Evolutionary conservation across 2,888 invertebrate species (phyloP), one percentile per base, ranked within the genome.

Genomic region (Tipula lateralis): DNA sequence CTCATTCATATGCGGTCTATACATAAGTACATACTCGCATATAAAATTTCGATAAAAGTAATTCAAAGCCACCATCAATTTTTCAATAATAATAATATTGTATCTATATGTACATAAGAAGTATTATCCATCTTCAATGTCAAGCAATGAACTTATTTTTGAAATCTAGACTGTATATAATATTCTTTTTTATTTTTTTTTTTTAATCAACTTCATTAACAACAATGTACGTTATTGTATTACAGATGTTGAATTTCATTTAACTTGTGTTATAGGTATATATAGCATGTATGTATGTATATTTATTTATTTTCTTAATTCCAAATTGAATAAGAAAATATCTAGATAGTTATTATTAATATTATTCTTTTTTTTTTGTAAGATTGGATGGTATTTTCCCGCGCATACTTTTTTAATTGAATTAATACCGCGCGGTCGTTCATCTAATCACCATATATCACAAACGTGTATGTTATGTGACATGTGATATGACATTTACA

Each of bases 121-220:
- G 66, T 66, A 66, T 66, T 66, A 66, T 66, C 66, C 66, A 66
- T 66, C 66, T 66, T 66, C 66, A 66, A 66, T 66, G 66, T 66
- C 66, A 66, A 66, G 66, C 66, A 66, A 66, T 66, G 66, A 66
- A 66, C 66, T 66, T 66, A 66, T 66, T 66, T 24, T 9, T 50
- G 50, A 50, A 50, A 50, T 50, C 50, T 50, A 50, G 50, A 50
- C 50, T 50, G 50, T 50, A 50, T 19, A 12, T n/a, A n/a, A n/a
- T n/a, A 50, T 19, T 4, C 5, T 66, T 66, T 66, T 66, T 24
- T 66, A 9, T 66, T 66, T 66, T 66, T 12, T 39, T 66, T 66
- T 66, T 66, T 66, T 66, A 24, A 66, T 66, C 66, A 66, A 66
- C 66, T 66, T 66, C 66, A 66, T 66, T 66, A 66, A 66, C 66